A percentile compares a stretch with the other conserved stretches of the same genome.
Evolutionary conservation across 2,797 vertebrate genomes (phyloP).

Genomic region (Alcedo quadribrachys): DNA sequence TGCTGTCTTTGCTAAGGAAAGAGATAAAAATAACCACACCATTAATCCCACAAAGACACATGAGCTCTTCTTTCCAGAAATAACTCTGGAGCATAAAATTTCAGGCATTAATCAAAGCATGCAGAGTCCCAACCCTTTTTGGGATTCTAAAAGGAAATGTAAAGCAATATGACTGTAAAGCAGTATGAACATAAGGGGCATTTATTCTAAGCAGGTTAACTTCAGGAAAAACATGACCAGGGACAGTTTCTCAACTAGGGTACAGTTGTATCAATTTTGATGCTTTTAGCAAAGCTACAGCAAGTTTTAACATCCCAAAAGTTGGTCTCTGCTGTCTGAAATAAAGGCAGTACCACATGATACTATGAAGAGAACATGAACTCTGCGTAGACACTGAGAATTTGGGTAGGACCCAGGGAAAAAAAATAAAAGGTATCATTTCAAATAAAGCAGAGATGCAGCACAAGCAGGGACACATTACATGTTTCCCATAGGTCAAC

Average conservation of each 20-base stretch:
- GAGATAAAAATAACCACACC: conserved; percentile 37
- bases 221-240: background rate
- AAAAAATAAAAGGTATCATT: background rate
- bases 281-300: background rate
- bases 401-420: background rate
- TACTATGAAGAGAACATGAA: background rate
- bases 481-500: background rate
- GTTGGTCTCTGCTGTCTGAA: background rate
- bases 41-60: conserved; percentile 29
- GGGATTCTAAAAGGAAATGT: background rate
- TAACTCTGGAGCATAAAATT: conserved; percentile 46
- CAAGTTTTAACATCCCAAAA: background rate
- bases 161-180: background rate
- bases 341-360: background rate
- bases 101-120: conserved; percentile 28
- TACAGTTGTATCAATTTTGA: background rate
- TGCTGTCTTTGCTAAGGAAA: conserved; percentile 24
- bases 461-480: background rate
- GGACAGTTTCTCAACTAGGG: background rate
- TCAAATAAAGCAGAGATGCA: background rate
- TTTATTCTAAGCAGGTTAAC: background rate
- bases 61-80: conserved; percentile 40
- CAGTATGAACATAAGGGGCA: background rate
- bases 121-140: background rate
- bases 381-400: background rate